Base-by-base conservation (phyloP, 1,140 invertebrate species). In the Trachymyrmex cornetzi region DNA sequence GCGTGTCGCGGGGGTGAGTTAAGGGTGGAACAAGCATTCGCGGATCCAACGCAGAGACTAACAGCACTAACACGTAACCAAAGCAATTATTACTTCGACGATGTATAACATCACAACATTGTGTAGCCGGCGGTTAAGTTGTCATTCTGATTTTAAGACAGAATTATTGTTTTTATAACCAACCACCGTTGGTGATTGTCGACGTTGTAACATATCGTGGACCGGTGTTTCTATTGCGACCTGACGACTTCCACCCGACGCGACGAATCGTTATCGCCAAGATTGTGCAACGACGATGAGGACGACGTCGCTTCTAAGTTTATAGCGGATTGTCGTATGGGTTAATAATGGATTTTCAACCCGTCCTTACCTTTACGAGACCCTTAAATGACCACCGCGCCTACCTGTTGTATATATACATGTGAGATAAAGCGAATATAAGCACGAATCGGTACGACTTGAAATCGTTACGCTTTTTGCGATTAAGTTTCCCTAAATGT, bases 281-380 rank as follows among this genome's bases (percentile, higher is more conserved):
- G 72, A 50, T 24, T 19, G 64, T 55, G 34, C 30, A 57, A 67
- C 59, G 61, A 67, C 48, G 61, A 77, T 30, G 82, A 34, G 30
- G 3, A 44, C 48, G n/a, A 75, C 38, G 80, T 77, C 80, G 89
- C 91, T 91, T 89, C 85, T 84, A 86, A n/a, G 77, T 93, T 94
- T 94, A 94, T 93, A 92, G 90, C 89, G 75, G 71, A 84, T 86
- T 87, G 82, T n/a, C 81, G 80, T n/a, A n/a, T 84, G 90, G 93
- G 89, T 94, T 93, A 94, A 94, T 94, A 95, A 95, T 94, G 93
- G 91, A 95, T 95, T 94, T 94, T 93, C 93, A 94, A 94, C 90
- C 90, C 85, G 93, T 94, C 87, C 88, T 93, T 94, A 90, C 93
- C 93, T 94, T 95, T 94, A 93, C 90, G 92, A 94, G 92, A 93